These are phyloP conservation scores for Sebastes minor DNA, from an alignment of 2,797 vertebrate genomes.

Conservation along the genomic window DNA sequence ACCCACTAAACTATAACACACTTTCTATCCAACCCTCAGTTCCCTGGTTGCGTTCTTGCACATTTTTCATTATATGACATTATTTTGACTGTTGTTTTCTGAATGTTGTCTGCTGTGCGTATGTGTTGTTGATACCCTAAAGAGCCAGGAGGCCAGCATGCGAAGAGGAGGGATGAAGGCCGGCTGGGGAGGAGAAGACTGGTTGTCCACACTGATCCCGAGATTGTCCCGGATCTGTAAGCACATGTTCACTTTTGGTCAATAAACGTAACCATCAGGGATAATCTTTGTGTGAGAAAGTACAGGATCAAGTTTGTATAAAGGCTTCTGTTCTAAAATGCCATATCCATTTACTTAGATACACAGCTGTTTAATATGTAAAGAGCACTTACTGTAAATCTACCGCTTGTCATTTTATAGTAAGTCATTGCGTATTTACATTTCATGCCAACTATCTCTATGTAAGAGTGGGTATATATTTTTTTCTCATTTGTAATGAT, in stretches of 20 bases:
- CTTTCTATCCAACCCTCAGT: not conserved
- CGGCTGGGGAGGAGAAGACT: constrained; percentile 91
- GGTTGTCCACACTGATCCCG: constrained; percentile 94
- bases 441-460: not conserved
- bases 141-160: constrained; percentile 98
- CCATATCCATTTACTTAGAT: not conserved
- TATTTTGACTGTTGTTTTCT: not conserved
- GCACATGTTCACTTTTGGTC: not conserved
- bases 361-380: not conserved
- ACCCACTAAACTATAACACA: not conserved
- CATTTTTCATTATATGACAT: not conserved
- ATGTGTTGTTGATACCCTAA: constrained; percentile 84
- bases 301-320: not conserved
- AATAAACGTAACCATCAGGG: not conserved
- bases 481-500: not conserved
- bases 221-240: constrained; percentile 96
- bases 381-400: not conserved
- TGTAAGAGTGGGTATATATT: not conserved
- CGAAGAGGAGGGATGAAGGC: constrained; percentile 94
- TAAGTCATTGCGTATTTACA: not conserved
- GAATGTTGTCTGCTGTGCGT: not conserved
- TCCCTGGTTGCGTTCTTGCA: not conserved
- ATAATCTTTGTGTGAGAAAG: not conserved
- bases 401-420: not conserved
- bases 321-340: not conserved